phyloP scores from a whole-genome alignment of 2,797 vertebrate genomes.

The Pelobates cultripes region DNA sequence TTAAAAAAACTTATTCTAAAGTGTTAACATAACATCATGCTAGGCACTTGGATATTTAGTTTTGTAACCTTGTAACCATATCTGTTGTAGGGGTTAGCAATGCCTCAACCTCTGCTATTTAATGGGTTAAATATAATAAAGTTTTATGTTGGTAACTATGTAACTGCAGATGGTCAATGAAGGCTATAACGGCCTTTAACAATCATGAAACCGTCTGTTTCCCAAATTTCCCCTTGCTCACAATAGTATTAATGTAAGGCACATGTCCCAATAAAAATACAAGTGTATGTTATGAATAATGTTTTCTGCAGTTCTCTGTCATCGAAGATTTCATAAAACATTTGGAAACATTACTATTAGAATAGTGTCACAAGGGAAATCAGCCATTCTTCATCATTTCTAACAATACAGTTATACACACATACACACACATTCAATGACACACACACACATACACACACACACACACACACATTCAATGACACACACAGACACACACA shows the following conservation, averaged over 20 bases:
- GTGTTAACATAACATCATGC: background rate
- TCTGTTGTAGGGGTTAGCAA: too few species aligned
- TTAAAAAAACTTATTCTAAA: too few species aligned
- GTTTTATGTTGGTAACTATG: background rate
- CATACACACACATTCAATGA: too few species aligned
- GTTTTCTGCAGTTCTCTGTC: slow-evolving; percentile 32
- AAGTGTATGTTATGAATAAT: slow-evolving; percentile 19
- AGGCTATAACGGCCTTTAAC: slow-evolving; percentile 14
- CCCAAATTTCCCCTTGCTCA: slow-evolving; percentile 8
- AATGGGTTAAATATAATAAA: background rate
- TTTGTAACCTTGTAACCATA: too few species aligned
- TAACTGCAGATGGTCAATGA: slow-evolving; percentile 17
- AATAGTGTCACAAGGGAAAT: slow-evolving; percentile 36
- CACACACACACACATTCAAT: slow-evolving; percentile 1
- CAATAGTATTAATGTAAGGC: slow-evolving; percentile 36
- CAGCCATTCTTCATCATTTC: slow-evolving; percentile 17
- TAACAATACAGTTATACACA: too few species aligned
- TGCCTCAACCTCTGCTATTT: background rate
- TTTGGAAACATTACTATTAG: slow-evolving; percentile 38
- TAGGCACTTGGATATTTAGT: background rate
- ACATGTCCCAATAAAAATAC: slow-evolving; percentile 46
- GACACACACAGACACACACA: background rate
- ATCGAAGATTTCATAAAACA: slow-evolving; percentile 36
- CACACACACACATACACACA: too few species aligned
- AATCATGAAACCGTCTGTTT: background rate